Percentiles rank a stretch among this genome's conserved stretches.
These are phyloP conservation scores for Indicator indicator DNA, from an alignment of 2,113 vertebrate species.

Conservation along the genomic window DNA sequence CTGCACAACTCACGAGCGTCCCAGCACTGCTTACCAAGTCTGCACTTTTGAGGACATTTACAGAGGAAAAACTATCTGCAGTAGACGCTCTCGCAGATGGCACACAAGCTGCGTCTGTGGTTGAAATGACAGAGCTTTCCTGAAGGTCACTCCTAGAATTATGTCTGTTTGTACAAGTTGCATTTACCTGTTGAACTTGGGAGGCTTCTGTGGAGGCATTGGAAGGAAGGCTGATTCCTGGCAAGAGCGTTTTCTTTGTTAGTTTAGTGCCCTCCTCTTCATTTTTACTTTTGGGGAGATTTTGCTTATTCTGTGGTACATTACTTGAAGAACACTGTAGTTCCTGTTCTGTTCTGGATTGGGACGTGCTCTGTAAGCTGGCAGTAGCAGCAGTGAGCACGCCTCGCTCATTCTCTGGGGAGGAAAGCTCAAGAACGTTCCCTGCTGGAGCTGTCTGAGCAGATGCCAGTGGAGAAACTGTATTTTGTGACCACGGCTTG, in stretches of 20 bases:
- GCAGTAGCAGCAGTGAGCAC: neutral
- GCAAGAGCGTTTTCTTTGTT: conserved; percentile 25
- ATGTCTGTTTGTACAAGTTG: conserved; percentile 30
- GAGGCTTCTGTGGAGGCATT: conserved; percentile 13
- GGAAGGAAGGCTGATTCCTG: conserved; percentile 30
- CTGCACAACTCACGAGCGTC: neutral
- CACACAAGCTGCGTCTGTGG: neutral
- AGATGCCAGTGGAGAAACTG: conserved; percentile 74
- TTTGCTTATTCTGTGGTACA: conserved; percentile 51
- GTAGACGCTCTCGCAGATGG: conserved; percentile 26
- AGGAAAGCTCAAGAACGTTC: conserved; percentile 68
- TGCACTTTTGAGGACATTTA: conserved; percentile 33
- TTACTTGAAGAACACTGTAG: conserved; percentile 38
- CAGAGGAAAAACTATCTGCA: conserved; percentile 32
- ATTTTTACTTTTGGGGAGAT: conserved; percentile 56
- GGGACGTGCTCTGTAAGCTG: conserved; percentile 27
- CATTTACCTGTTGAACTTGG: conserved; percentile 32
- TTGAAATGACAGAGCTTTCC: conserved; percentile 47
- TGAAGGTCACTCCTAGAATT: conserved; percentile 44
- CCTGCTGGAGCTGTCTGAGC: conserved; percentile 78
- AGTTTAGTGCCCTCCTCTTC: conserved; percentile 70
- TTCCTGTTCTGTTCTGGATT: conserved; percentile 10
- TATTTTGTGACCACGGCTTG: conserved; percentile 80
- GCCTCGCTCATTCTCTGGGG: neutral
- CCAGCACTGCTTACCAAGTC: neutral